A percentile compares a stretch with the other conserved stretches of the same genome.
Evolutionary conservation across 2,113 vertebrate genomes (phyloP).

Genomic region (Eulemur macaco): DNA sequence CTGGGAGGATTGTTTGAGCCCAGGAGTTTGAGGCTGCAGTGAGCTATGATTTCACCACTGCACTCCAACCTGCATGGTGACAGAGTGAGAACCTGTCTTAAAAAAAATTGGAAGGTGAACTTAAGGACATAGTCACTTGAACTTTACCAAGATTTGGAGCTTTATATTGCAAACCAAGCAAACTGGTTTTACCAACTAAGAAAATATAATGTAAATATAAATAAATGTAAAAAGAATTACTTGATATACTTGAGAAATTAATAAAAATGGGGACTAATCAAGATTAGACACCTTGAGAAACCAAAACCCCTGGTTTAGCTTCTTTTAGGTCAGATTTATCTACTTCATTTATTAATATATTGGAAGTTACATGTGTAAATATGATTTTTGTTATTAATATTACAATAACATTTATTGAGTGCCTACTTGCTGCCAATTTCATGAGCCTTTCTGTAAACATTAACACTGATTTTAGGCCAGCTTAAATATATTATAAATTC

Average conservation of each 20-base stretch:
- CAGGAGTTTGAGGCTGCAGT: no score
- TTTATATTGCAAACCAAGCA: background rate
- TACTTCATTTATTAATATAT: background rate
- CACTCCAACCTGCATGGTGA: no score
- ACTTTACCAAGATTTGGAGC: background rate
- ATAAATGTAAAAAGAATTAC: background rate
- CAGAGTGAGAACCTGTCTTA: no score
- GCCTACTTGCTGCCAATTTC: background rate
- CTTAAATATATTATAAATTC: slow-evolving; percentile 36
- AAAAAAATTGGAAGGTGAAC: background rate
- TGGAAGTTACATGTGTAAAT: background rate
- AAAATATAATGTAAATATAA: background rate
- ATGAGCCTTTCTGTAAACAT: slow-evolving; percentile 10
- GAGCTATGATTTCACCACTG: no score
- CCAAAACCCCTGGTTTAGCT: background rate
- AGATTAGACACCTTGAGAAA: background rate
- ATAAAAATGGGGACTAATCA: background rate
- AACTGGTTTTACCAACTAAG: background rate
- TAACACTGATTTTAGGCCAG: background rate
- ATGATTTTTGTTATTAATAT: slow-evolving; percentile 14
- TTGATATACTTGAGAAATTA: slow-evolving; percentile 27
- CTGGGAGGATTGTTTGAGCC: no score
- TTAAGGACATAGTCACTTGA: background rate
- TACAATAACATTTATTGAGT: background rate
- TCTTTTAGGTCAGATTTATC: background rate